Percentiles rank a stretch among this genome's conserved stretches.
Evolutionary conservation across 2,113 vertebrate species (phyloP).

Genomic region (Cynopterus brachyotis): DNA sequence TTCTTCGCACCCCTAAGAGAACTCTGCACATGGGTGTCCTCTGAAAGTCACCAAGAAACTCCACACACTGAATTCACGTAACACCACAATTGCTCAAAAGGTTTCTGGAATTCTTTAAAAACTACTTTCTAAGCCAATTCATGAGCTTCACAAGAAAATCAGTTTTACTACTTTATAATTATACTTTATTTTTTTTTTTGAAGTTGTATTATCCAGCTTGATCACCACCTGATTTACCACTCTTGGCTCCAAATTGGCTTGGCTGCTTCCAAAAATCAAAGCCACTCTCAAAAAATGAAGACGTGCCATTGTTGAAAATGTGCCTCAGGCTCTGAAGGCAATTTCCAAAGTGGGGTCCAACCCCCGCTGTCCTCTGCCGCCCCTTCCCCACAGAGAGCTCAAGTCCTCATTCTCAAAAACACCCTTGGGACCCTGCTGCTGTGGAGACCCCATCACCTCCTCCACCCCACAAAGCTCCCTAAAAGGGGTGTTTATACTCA

Average conservation of each 20-base stretch:
- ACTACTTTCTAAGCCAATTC: constrained; percentile 62
- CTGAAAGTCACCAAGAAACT: neutral
- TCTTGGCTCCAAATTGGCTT: constrained; percentile 57
- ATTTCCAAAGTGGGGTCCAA: constrained; percentile 65
- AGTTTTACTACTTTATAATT: constrained; percentile 67
- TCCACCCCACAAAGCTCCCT: neutral
- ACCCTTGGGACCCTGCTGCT: neutral
- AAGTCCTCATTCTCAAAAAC: neutral
- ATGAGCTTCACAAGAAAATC: constrained; percentile 59
- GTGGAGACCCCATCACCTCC: neutral
- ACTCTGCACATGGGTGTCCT: neutral
- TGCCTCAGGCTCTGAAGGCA: constrained; percentile 62
- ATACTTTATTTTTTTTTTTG: constrained; percentile 14
- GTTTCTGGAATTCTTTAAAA: constrained; percentile 58
- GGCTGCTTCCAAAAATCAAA: constrained; percentile 58
- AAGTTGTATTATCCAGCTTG: constrained; percentile 55
- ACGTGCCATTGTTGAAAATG: constrained; percentile 70
- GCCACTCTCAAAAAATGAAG: constrained; percentile 66
- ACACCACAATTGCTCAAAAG: neutral
- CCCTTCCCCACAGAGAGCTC: neutral
- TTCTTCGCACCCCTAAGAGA: neutral
- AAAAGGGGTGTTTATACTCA: neutral
- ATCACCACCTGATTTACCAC: constrained; percentile 71
- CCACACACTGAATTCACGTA: neutral
- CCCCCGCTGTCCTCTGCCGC: too few relatives aligned